phyloP scores from a whole-genome alignment of 2,113 vertebrate species.

The Nannospalax galili region DNA sequence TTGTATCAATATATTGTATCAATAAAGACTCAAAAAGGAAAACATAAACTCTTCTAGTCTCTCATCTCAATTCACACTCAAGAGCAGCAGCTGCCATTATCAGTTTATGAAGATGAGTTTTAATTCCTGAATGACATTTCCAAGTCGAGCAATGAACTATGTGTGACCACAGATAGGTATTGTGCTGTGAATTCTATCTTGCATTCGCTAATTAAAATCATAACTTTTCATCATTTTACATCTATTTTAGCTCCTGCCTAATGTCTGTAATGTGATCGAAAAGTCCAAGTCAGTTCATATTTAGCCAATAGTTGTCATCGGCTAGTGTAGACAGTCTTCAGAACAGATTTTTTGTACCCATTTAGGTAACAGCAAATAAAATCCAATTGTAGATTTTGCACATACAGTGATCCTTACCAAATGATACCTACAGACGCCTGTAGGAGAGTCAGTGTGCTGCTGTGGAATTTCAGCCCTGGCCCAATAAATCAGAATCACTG shows the following conservation, averaged over 20 bases:
- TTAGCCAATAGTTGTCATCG: conserved; percentile 20
- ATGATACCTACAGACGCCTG: background rate
- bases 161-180: background rate
- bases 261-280: background rate
- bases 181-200: background rate
- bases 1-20: too few species aligned
- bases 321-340: conserved; percentile 30
- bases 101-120: conserved; percentile 36
- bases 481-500: background rate
- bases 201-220: background rate
- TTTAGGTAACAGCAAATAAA: conserved; percentile 34
- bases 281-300: conserved; percentile 33
- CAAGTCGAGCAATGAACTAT: background rate
- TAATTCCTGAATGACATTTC: conserved; percentile 48
- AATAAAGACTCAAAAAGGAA: background rate
- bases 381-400: conserved; percentile 9
- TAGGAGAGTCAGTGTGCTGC: background rate
- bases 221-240: background rate
- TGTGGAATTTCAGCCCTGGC: conserved; percentile 2
- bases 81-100: background rate
- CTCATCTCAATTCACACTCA: background rate
- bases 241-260: conserved; percentile 36
- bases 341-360: background rate
- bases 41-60: background rate
- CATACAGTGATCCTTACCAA: background rate